phyloP scores from a whole-genome alignment of 2,888 invertebrate species.

The Tipula unca region DNA sequence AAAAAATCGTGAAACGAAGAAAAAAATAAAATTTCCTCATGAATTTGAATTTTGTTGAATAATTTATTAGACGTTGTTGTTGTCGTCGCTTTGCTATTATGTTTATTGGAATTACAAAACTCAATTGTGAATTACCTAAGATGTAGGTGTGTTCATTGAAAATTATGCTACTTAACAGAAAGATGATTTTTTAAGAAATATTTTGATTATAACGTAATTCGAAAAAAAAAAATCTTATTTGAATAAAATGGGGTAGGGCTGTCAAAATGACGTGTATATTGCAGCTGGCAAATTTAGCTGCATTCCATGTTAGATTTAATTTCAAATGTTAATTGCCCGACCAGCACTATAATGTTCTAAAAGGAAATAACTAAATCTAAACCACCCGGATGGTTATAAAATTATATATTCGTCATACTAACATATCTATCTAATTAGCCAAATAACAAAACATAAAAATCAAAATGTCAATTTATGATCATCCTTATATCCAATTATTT shows the following conservation, averaged over 20 bases:
- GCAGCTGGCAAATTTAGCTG: no score
- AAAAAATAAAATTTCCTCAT: background rate
- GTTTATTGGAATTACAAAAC: background rate
- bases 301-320: no score
- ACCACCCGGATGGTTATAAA: background rate
- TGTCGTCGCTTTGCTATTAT: background rate
- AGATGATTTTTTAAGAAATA: background rate
- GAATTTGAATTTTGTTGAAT: background rate
- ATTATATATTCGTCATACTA: background rate
- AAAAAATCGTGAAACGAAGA: background rate
- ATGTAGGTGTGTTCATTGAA: conserved; percentile 8
- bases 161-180: background rate
- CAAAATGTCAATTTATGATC: background rate
- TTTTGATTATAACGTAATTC: background rate
- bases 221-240: background rate
- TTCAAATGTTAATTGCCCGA: background rate
- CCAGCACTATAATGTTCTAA: background rate
- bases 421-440: background rate
- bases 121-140: conserved; percentile 8
- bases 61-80: background rate
- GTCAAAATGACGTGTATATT: background rate
- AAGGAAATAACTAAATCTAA: background rate
- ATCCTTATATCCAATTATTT: background rate
- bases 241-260: background rate
- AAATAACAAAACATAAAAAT: background rate